Evolutionary conservation across 2,113 vertebrate genomes (phyloP).

Genomic region (Heterocephalus glaber): DNA sequence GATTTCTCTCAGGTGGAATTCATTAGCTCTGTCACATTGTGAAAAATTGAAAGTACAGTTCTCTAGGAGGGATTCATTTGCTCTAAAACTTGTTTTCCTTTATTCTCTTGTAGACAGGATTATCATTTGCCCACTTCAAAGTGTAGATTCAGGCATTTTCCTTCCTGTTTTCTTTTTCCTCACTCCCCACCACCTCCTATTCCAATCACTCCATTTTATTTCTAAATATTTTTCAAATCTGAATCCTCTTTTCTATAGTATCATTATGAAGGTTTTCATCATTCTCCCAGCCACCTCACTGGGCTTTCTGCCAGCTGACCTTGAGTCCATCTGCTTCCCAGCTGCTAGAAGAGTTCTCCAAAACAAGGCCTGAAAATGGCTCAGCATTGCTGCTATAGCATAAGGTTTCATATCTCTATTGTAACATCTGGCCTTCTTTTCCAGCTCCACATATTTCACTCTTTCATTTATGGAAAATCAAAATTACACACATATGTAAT

Average conservation of each 20-base stretch:
- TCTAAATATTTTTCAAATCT: background rate
- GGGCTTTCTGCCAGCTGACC: constrained; percentile 26
- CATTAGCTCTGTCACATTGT: background rate
- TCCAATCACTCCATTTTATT: background rate
- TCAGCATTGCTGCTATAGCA: background rate
- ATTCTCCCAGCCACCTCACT: background rate
- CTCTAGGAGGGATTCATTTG: background rate
- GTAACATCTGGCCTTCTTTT: background rate
- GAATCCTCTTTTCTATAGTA: background rate
- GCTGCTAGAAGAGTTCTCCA: background rate
- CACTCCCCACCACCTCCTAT: accelerated
- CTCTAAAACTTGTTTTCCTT: background rate
- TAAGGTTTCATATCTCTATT: background rate
- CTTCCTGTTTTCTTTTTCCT: background rate
- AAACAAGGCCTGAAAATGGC: background rate
- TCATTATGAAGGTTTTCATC: background rate
- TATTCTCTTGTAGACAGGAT: background rate
- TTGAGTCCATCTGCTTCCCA: constrained; percentile 14
- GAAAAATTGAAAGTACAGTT: background rate
- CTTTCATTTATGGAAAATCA: background rate
- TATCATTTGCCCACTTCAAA: accelerated
- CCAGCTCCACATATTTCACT: background rate
- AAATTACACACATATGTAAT: background rate
- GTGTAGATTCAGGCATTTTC: background rate
- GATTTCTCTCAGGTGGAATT: background rate